Conservation (phyloP, 2,113 vertebrate genomes). For the Microcebus tavaratra region DNA sequence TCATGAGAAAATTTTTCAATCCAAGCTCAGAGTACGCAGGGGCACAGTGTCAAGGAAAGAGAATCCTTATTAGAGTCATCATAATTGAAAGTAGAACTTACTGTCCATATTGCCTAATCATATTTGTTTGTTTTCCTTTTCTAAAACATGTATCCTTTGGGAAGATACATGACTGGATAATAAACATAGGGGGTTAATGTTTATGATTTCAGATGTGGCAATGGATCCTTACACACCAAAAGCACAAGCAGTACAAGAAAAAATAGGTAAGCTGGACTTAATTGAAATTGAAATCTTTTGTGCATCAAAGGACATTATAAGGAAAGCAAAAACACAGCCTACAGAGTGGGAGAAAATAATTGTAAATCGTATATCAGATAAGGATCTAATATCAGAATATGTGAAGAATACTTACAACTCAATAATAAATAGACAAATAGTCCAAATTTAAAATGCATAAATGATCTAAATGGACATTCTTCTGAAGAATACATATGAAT, state of each 20-base stretch:
- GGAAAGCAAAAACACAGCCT: neutral
- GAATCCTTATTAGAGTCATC: neutral
- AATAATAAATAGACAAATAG: neutral
- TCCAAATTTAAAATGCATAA: neutral
- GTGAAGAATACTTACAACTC: neutral
- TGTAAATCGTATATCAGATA: neutral
- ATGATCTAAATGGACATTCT: neutral
- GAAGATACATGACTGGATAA: neutral
- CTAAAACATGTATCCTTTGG: neutral
- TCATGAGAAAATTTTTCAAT: neutral
- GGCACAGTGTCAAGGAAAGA: neutral
- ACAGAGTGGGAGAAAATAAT: neutral
- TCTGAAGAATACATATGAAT: neutral
- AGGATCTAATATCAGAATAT: neutral
- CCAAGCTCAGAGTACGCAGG: neutral
- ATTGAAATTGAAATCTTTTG: neutral
- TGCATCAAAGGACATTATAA: neutral
- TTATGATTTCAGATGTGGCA: neutral
- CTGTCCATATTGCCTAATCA: neutral
- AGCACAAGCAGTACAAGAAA: neutral
- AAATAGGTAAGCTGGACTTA: neutral
- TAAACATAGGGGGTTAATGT: neutral
- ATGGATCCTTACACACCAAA: neutral
- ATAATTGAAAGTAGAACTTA: neutral
- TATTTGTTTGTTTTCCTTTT: neutral